Evolutionary conservation across 2,797 vertebrate genomes (phyloP).

Genomic region (Gallinago stenura): DNA sequence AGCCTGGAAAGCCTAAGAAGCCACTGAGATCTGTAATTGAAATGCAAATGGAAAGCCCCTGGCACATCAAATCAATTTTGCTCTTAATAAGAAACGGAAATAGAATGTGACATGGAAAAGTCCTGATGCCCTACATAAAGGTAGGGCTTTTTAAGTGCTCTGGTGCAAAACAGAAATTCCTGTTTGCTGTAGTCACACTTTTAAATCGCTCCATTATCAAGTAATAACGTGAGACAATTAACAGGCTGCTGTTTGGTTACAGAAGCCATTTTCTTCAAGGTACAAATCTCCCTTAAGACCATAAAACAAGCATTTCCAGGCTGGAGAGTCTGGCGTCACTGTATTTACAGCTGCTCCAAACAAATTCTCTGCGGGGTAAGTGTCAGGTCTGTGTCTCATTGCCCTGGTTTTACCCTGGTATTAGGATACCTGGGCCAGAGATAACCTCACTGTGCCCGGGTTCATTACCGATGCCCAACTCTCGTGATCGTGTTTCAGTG

Average conservation of each 20-base stretch:
- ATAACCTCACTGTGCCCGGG: background rate
- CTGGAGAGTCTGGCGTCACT: background rate
- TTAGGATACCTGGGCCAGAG: conserved; percentile 1
- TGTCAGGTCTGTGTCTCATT: background rate
- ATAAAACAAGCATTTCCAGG: background rate
- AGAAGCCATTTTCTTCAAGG: background rate
- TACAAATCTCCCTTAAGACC: background rate
- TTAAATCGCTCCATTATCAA: background rate
- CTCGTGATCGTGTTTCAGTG: background rate
- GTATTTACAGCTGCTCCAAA: background rate
- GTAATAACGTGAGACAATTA: conserved; percentile 17
- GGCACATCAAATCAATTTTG: conserved; percentile 40
- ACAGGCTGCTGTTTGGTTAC: background rate
- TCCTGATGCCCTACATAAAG: background rate
- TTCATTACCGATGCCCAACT: background rate
- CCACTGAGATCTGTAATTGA: conserved; percentile 16
- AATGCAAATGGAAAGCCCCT: conserved; percentile 43
- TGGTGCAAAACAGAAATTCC: conserved; percentile 23
- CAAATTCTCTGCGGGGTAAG: background rate
- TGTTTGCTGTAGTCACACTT: background rate
- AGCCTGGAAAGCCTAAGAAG: background rate
- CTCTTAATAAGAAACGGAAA: conserved; percentile 31
- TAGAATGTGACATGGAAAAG: background rate
- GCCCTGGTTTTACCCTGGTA: background rate
- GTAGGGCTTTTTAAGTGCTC: background rate